Conservation (phyloP, 2,888 invertebrate genomes). For the Hypolimnas misippus region DNA sequence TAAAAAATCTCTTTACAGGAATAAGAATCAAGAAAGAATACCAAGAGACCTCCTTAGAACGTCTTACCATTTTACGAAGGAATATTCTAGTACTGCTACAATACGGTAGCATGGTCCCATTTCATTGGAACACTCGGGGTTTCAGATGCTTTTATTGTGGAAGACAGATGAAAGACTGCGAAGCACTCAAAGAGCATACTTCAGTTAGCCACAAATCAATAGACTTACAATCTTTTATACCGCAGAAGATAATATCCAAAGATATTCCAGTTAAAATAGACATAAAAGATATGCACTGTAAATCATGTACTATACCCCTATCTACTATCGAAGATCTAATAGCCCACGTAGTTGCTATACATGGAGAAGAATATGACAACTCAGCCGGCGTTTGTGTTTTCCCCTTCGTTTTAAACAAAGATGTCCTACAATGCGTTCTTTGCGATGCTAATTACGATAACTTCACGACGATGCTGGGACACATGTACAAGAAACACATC, state of each 20-base stretch:
- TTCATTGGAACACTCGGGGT: slow-evolving; percentile 68
- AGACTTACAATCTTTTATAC: slow-evolving; percentile 55
- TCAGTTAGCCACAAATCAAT: slow-evolving; percentile 50
- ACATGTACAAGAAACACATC: slow-evolving; percentile 68
- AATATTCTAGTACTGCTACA: slow-evolving; percentile 61
- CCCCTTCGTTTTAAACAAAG: slow-evolving; percentile 61
- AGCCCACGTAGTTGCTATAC: slow-evolving; percentile 54
- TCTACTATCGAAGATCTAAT: slow-evolving; percentile 56
- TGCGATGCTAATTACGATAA: slow-evolving; percentile 62
- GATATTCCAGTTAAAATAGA: slow-evolving; percentile 71
- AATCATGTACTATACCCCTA: slow-evolving; percentile 52
- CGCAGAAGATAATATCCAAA: slow-evolving; percentile 61
- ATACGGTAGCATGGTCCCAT: slow-evolving; percentile 63
- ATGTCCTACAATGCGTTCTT: slow-evolving; percentile 57
- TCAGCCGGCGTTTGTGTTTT: slow-evolving; percentile 56
- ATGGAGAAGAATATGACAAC: slow-evolving; percentile 56
- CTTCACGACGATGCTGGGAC: slow-evolving; percentile 58
- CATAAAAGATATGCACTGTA: slow-evolving; percentile 57
- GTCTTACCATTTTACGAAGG: slow-evolving; percentile 56
- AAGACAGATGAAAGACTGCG: slow-evolving; percentile 60
- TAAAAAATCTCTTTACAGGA: slow-evolving; percentile 66
- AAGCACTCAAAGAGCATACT: slow-evolving; percentile 57
- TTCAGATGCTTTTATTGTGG: slow-evolving; percentile 69
- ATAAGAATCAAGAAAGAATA: slow-evolving; percentile 47
- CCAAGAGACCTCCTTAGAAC: slow-evolving; percentile 54